Evolutionary conservation across 2,113 vertebrate species (phyloP), one percentile per base, ranked within the genome.

Genomic region (Tetraodon nigroviridis): DNA sequence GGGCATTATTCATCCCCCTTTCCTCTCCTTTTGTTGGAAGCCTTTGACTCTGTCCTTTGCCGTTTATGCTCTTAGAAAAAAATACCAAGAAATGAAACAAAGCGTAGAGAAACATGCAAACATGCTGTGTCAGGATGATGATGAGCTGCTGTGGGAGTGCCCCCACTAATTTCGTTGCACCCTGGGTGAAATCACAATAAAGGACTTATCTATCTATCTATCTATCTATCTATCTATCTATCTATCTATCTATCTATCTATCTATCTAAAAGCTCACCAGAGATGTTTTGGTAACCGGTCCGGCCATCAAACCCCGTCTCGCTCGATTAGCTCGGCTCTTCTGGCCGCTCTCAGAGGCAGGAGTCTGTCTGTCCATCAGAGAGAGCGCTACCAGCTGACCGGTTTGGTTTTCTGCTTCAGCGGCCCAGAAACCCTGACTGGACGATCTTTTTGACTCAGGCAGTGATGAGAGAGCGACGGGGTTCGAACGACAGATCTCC

Each of bases 241-340:
- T n/a, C n/a, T n/a, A n/a, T n/a, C n/a, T n/a, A n/a, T n/a, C n/a
- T n/a, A n/a, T n/a, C n/a, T n/a, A n/a, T n/a, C n/a, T n/a, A n/a
- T n/a, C n/a, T n/a, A n/a, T n/a, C n/a, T 6, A 55, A 3, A 44
- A 17, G 16, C 29, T 24, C 18, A 92, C 91, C 93, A 95, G 92
- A 16, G 85, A 52, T 15, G 80, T 84, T 51, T 72, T 91, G 40
- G 89, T 69, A 1, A 83, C 63, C 3, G 94, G 93, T 51, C 92
- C 93, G 2, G 91, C 65, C 92, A 94, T 91, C 90, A 93, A 88
- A 66, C 91, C 93, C 65, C 87, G 90, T 71, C 87, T 84, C 0
- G 89, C 74, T 42, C 92, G 90, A 73, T 90, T 87, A 22, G 79
- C 71, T 82, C 83, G 92, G n/a, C 71, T 72, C 55, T 59, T 91